These are phyloP conservation scores for Calidris pygmaea DNA, from an alignment of 2,113 vertebrate species.

Conservation along the genomic window DNA sequence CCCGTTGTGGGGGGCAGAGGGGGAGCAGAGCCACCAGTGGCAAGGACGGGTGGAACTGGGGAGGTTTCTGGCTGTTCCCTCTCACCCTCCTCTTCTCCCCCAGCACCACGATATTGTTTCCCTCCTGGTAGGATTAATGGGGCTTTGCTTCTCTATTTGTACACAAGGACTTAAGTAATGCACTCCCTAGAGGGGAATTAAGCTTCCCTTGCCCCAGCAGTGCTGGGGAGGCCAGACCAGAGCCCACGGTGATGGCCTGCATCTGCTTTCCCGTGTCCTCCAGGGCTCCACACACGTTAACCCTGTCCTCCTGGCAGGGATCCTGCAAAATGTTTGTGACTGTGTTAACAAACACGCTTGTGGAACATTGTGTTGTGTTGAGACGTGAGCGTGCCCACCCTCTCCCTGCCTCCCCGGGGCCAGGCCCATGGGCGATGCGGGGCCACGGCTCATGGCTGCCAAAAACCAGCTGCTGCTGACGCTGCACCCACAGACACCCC, in stretches of 20 bases:
- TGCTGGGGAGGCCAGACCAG: not conserved
- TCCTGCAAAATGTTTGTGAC: not conserved
- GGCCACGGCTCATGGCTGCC: not conserved
- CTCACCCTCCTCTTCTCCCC: not conserved
- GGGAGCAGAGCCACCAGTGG: not conserved
- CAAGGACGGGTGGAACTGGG: rapidly evolving
- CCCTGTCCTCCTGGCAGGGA: not conserved
- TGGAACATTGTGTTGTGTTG: constrained; percentile 5
- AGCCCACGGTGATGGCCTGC: not conserved
- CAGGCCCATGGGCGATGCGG: not conserved
- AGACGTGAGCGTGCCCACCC: not conserved
- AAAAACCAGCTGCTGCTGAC: not conserved
- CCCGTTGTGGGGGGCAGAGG: rapidly evolving
- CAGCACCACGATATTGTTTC: not conserved
- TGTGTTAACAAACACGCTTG: not conserved
- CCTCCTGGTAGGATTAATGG: not conserved
- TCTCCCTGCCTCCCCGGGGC: not conserved
- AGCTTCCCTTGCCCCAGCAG: not conserved
- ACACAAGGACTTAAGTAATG: not conserved
- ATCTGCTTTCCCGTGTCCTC: not conserved
- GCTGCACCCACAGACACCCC: not conserved
- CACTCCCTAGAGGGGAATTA: not conserved
- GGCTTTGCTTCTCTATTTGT: not conserved
- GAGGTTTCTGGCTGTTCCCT: not conserved
- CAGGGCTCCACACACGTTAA: not conserved